Evolutionary conservation across 2,888 invertebrate genomes (phyloP).

Genomic region (Napeogenes sylphis): DNA sequence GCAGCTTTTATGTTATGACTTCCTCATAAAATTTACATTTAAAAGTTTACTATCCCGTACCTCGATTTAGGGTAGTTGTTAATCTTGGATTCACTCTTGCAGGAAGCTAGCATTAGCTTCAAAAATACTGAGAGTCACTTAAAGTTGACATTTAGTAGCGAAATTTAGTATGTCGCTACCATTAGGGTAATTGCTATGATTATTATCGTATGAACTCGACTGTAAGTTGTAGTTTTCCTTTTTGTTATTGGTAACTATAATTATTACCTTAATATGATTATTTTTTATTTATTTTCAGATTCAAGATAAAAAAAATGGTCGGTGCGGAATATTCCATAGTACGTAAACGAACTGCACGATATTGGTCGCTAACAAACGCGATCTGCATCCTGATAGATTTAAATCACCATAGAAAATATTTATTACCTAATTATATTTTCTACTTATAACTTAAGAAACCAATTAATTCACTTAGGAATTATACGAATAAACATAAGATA

Average conservation of each 20-base stretch:
- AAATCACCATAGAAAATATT: conserved; percentile 10
- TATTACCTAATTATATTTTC: too few species aligned
- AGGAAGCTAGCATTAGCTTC: conserved; percentile 35
- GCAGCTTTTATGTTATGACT: conserved; percentile 76
- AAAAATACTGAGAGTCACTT: conserved; percentile 44
- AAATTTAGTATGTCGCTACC: conserved; percentile 13
- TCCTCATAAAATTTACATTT: conserved; percentile 77
- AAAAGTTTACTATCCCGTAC: conserved; percentile 62
- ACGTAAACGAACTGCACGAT: conserved; percentile 45
- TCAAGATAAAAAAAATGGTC: conserved; percentile 62
- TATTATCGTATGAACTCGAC: too few species aligned
- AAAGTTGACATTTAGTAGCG: conserved; percentile 33
- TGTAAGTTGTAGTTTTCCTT: too few species aligned
- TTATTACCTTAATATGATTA: too few species aligned
- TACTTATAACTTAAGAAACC: too few species aligned
- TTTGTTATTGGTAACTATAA: too few species aligned
- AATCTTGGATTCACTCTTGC: conserved; percentile 57
- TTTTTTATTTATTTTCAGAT: neutral
- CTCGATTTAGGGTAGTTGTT: conserved; percentile 44
- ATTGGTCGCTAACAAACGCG: conserved; percentile 47
- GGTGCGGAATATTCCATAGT: conserved; percentile 49
- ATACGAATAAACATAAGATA: too few species aligned
- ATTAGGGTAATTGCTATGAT: too few species aligned
- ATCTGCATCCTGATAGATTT: conserved; percentile 39
- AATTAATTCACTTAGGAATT: too few species aligned